A percentile compares a stretch with the other conserved stretches of the same genome.
Conservation (phyloP, 2,797 vertebrate species). For the Calcarius lapponicus region DNA sequence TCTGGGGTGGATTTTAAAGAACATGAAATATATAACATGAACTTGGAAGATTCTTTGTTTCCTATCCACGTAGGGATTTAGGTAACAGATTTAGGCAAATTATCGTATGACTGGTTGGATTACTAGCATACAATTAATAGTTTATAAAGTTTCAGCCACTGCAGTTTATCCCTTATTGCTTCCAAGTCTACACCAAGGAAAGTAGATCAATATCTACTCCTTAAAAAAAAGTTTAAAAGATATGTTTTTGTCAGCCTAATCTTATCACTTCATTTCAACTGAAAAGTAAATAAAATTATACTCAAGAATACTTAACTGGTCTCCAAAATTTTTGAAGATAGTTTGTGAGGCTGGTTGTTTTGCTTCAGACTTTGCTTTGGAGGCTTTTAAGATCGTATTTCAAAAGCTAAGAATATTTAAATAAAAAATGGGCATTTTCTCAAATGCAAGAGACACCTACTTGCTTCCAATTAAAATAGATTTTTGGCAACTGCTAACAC, state of each 20-base stretch:
- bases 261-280: background rate
- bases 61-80: background rate
- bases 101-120: background rate
- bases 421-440: background rate
- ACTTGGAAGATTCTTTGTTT: background rate
- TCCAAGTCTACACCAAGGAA: background rate
- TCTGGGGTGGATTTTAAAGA: background rate
- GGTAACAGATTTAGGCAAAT: background rate
- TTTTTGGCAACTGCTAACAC: background rate
- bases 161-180: background rate
- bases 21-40: background rate
- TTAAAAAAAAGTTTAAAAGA: background rate
- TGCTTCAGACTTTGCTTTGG: background rate
- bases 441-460: background rate
- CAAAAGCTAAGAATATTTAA: conserved; percentile 12
- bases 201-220: background rate
- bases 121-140: background rate
- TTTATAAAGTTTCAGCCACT: background rate
- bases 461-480: background rate
- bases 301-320: background rate
- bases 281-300: background rate
- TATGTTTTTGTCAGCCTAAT: background rate
- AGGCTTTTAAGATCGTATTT: background rate
- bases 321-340: background rate
- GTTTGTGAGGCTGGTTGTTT: background rate